A percentile compares a stretch with the other conserved stretches of the same genome.
These are phyloP conservation scores for Hypanus sabinus DNA, from an alignment of 2,113 vertebrate genomes.

Conservation along the genomic window DNA sequence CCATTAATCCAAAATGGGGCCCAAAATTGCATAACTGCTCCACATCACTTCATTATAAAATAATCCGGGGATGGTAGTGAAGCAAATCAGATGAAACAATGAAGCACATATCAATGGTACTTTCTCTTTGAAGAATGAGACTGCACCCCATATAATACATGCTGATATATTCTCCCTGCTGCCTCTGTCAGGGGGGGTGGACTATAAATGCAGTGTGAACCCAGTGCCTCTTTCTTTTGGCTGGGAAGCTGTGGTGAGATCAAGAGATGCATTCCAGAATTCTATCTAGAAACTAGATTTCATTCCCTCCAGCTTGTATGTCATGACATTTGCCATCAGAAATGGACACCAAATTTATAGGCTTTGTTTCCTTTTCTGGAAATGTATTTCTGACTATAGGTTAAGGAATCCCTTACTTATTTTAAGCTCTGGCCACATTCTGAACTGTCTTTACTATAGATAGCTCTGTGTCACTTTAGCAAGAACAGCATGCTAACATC, in stretches of 20 bases:
- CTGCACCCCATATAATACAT: background rate
- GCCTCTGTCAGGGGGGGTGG: too few relatives aligned
- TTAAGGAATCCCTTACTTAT: conserved; percentile 1
- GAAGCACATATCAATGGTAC: background rate
- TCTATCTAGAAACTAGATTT: background rate
- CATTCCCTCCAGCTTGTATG: background rate
- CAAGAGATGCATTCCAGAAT: background rate
- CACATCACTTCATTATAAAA: background rate
- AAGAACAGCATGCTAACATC: background rate
- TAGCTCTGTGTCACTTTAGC: background rate
- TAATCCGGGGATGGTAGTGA: background rate
- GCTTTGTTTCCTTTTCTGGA: conserved; percentile 4
- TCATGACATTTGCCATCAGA: background rate
- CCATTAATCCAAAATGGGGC: too few relatives aligned
- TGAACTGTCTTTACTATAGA: background rate
- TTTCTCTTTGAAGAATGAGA: background rate
- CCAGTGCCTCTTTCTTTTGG: background rate
- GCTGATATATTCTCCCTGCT: background rate
- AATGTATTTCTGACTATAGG: conserved; percentile 7
- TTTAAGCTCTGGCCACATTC: conserved; percentile 17
- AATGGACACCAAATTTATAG: background rate
- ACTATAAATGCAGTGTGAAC: background rate
- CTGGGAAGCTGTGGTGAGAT: background rate
- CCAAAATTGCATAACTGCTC: background rate
- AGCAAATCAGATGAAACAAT: background rate